phyloP scores from a whole-genome alignment of 1,140 invertebrate species.

The fruit fly (Drosophila melanogaster) region Release_6_plus_ISO1_MT NT_033779.5:14241501-14242000 shows the following conservation, averaged over 20 bases:
- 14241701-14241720: not conserved
- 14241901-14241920: too few species aligned
- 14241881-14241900: too few species aligned
- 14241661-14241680: constrained; percentile 63
- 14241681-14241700: constrained; percentile 2
- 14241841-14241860: too few species aligned
- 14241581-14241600: constrained; percentile 26
- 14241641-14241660: constrained; percentile 63
- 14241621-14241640: constrained; percentile 50
- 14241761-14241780: not conserved
- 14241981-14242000: not conserved
- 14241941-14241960: not conserved
- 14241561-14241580: constrained; percentile 23
- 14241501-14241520: constrained; percentile 62
- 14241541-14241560: constrained; percentile 21
- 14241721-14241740: constrained; percentile 22
- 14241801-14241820: too few species aligned
- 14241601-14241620: not conserved
- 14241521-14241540: constrained; percentile 62
- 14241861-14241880: too few species aligned
- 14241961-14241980: not conserved
- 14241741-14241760: constrained; percentile 3
- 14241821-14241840: too few species aligned
- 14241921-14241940: not conserved
- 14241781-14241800: too few species aligned